Percentiles rank a stretch among this genome's conserved stretches.
These are phyloP conservation scores for Apolygus lucorum DNA, from an alignment of 1,140 invertebrate genomes.

Conservation along the genomic window DNA sequence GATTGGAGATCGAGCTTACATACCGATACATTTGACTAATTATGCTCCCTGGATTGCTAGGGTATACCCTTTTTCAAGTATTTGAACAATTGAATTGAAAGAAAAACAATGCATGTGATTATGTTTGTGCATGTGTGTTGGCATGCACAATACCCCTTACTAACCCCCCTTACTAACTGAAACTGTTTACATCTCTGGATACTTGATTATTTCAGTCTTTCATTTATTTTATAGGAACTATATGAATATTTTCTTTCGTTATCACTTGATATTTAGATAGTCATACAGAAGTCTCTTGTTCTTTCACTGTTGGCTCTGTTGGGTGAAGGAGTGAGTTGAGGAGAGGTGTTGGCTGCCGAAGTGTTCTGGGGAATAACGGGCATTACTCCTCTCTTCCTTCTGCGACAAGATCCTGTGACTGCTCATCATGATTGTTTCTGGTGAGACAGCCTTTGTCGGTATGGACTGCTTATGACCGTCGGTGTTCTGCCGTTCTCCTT, in stretches of 20 bases:
- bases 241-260: too few relatives aligned
- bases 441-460: neutral
- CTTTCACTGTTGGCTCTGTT: neutral
- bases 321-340: neutral
- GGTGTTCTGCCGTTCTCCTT: neutral
- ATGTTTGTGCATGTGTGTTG: conserved; percentile 7
- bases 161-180: conserved; percentile 27
- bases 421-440: neutral
- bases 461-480: neutral
- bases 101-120: neutral
- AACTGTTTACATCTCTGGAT: conserved; percentile 20
- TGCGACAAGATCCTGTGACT: neutral
- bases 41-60: too few relatives aligned
- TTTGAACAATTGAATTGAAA: neutral
- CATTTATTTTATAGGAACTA: too few relatives aligned
- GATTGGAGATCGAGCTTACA: too few relatives aligned
- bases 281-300: neutral
- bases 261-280: neutral
- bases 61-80: neutral
- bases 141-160: neutral
- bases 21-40: too few relatives aligned
- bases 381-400: neutral
- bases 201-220: too few relatives aligned
- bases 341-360: neutral
- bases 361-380: neutral